These are phyloP conservation scores for Fringilla coelebs DNA, from an alignment of 2,797 vertebrate genomes.

Conservation along the genomic window DNA sequence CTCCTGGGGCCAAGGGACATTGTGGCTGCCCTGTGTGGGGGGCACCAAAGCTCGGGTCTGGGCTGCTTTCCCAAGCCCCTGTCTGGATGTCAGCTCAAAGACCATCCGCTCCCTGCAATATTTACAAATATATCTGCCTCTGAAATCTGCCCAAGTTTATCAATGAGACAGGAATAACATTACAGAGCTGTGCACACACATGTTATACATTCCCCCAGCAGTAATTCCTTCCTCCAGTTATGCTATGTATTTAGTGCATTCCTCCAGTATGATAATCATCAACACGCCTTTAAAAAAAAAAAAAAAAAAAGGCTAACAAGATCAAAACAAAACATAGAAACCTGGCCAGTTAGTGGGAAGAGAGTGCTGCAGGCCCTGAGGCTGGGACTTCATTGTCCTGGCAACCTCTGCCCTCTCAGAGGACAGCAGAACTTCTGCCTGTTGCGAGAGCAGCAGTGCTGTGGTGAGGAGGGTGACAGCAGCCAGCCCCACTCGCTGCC, in stretches of 20 bases:
- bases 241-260: conserved; percentile 44
- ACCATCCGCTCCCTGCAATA: neutral
- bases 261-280: conserved; percentile 45
- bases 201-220: conserved; percentile 48
- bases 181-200: conserved; percentile 36
- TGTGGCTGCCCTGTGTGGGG: neutral
- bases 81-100: neutral
- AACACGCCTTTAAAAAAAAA: neutral
- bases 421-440: neutral
- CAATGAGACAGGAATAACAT: conserved; percentile 25
- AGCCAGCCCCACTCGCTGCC: neutral
- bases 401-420: neutral
- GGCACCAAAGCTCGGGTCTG: neutral
- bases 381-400: neutral
- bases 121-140: conserved; percentile 25
- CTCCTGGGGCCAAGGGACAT: neutral
- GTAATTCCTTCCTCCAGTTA: conserved; percentile 54
- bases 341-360: neutral
- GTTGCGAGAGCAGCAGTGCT: neutral
- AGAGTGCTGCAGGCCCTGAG: neutral
- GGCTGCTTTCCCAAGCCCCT: neutral
- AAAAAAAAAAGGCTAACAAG: neutral
- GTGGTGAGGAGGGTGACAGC: neutral
- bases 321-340: neutral
- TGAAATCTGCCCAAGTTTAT: conserved; percentile 28